Conservation (phyloP, 2,113 vertebrate species). For the human region DNA sequence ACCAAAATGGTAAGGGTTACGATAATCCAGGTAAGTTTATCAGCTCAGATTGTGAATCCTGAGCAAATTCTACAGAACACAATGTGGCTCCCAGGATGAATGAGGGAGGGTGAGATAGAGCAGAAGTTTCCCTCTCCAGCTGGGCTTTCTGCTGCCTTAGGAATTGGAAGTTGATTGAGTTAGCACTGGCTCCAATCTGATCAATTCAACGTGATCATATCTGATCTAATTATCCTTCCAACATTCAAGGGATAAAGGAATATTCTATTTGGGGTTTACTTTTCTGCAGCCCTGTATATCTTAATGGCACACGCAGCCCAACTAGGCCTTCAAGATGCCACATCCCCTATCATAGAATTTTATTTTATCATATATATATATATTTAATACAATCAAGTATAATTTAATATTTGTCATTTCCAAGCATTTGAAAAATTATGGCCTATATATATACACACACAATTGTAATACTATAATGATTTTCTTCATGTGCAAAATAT, state of each 20-base stretch:
- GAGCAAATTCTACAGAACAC: not conserved
- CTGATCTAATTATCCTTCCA: not conserved
- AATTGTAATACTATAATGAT: not conserved
- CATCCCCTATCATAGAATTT: not conserved
- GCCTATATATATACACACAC: not conserved
- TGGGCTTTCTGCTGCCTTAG: not conserved
- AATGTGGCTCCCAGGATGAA: not conserved
- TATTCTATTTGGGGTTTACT: not conserved
- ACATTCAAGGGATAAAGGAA: not conserved
- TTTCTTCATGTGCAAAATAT: not conserved
- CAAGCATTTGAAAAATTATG: not conserved
- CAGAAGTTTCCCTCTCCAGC: not conserved
- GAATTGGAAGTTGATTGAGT: too few relatives aligned
- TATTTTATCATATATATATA: not conserved
- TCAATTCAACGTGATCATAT: rapidly evolving
- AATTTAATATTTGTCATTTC: not conserved
- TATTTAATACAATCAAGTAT: not conserved
- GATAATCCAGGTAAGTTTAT: not conserved
- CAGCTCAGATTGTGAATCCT: too few relatives aligned
- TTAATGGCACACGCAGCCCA: too few relatives aligned
- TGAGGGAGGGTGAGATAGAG: not conserved
- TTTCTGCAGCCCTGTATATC: not conserved
- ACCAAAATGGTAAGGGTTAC: too few relatives aligned
- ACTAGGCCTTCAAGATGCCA: too few relatives aligned
- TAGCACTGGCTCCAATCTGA: not conserved